A percentile compares a stretch with the other conserved stretches of the same genome.
These are phyloP conservation scores for Drosophila bocqueti DNA, from an alignment of 1,140 invertebrate genomes.

Conservation along the genomic window DNA sequence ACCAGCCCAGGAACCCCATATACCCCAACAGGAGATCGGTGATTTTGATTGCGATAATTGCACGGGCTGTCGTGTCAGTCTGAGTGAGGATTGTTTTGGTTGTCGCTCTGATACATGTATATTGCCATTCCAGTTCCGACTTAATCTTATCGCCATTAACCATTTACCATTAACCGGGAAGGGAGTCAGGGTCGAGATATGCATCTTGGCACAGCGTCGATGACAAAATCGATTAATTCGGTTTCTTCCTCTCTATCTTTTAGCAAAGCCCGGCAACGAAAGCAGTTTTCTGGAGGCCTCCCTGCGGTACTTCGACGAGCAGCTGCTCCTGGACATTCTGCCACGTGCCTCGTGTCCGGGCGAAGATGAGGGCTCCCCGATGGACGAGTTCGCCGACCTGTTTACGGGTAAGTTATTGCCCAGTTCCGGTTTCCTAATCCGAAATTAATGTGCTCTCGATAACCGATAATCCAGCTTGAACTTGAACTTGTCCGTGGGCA, in stretches of 20 bases:
- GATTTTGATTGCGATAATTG: slow-evolving; percentile 34
- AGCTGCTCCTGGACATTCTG: slow-evolving; percentile 61
- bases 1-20: neutral
- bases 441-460: neutral
- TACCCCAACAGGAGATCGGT: neutral
- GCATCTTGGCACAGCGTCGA: slow-evolving; percentile 4
- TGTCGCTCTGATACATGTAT: neutral
- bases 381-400: slow-evolving; percentile 76
- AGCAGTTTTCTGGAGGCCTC: slow-evolving; percentile 62
- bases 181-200: slow-evolving; percentile 20
- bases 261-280: slow-evolving; percentile 47
- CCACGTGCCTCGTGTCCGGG: slow-evolving; percentile 65
- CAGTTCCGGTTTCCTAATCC: slow-evolving; percentile 11
- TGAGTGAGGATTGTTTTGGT: slow-evolving; percentile 7
- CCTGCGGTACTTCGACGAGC: slow-evolving; percentile 65
- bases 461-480: neutral
- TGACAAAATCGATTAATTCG: slow-evolving; percentile 29
- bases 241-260: neutral
- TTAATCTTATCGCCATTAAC: slow-evolving; percentile 43
- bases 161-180: slow-evolving; percentile 19
- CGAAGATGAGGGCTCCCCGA: slow-evolving; percentile 58
- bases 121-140: slow-evolving; percentile 3
- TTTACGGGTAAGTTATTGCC: slow-evolving; percentile 66
- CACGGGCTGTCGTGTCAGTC: slow-evolving; percentile 10
- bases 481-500: slow-evolving; percentile 35